Conservation (phyloP, 2,797 vertebrate genomes). For the Rhinichthys osculus region DNA sequence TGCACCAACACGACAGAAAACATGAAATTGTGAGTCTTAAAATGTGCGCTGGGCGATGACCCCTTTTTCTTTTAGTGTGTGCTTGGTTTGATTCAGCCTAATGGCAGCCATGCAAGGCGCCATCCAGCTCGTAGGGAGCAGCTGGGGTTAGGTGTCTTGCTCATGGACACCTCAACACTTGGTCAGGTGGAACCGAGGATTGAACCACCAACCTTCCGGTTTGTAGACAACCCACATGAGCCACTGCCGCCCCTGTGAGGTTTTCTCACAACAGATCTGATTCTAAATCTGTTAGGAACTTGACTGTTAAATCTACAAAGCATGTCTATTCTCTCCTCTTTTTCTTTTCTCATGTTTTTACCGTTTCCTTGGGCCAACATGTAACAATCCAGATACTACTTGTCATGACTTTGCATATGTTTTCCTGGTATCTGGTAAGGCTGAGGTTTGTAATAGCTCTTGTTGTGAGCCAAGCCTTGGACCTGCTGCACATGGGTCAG, state of each 20-base stretch:
- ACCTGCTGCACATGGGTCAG: constrained; percentile 34
- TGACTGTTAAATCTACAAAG: constrained; percentile 71
- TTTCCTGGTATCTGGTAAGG: constrained; percentile 18
- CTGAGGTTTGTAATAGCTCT: constrained; percentile 26
- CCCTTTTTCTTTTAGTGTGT: not conserved
- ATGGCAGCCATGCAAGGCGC: too few species aligned
- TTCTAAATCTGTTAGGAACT: constrained; percentile 52
- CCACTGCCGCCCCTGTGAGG: too few species aligned
- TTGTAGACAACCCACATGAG: too few species aligned
- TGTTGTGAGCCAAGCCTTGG: constrained; percentile 24
- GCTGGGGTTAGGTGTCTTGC: too few species aligned
- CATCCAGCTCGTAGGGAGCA: too few species aligned
- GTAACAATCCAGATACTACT: constrained; percentile 76
- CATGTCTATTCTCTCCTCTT: constrained; percentile 65
- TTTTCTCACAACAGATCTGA: constrained; percentile 38
- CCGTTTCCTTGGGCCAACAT: constrained; percentile 75
- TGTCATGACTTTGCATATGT: constrained; percentile 71
- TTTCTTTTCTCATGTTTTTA: constrained; percentile 80
- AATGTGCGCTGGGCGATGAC: not conserved
- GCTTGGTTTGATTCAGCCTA: not conserved
- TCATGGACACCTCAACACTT: too few species aligned
- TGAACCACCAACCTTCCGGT: too few species aligned
- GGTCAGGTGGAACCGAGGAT: too few species aligned
- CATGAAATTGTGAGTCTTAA: not conserved
- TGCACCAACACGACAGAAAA: not conserved